Conservation (phyloP, 1,140 invertebrate species). For the Sweltsa coloradensis region DNA sequence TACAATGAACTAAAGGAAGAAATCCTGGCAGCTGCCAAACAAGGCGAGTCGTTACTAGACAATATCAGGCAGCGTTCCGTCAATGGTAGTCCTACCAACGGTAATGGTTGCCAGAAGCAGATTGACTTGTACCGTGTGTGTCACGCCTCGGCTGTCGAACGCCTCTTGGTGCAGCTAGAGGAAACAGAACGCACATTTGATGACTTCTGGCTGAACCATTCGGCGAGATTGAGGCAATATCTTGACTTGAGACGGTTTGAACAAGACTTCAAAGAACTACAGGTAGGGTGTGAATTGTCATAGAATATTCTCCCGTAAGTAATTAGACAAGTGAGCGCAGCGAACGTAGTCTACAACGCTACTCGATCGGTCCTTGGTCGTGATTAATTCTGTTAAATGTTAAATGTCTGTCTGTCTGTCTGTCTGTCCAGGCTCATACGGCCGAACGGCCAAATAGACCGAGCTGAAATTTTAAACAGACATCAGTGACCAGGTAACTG, state of each 20-base stretch:
- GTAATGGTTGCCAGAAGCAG: background rate
- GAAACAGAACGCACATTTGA: constrained; percentile 91
- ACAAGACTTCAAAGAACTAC: constrained; percentile 71
- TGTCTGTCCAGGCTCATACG: too few relatives aligned
- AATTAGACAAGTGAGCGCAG: too few relatives aligned
- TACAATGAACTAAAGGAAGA: constrained; percentile 64
- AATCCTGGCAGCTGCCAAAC: constrained; percentile 62
- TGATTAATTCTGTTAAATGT: too few relatives aligned
- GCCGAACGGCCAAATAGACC: too few relatives aligned
- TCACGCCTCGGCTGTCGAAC: constrained; percentile 81
- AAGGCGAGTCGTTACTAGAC: constrained; percentile 70
- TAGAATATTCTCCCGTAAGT: too few relatives aligned
- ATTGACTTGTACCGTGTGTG: constrained; percentile 1
- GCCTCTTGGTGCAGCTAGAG: constrained; percentile 86
- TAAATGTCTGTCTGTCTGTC: too few relatives aligned
- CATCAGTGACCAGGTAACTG: too few relatives aligned
- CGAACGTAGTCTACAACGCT: too few relatives aligned
- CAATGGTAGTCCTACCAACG: background rate
- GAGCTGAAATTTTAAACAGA: too few relatives aligned
- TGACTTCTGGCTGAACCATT: constrained; percentile 85
- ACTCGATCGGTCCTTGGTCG: too few relatives aligned
- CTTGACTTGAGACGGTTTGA: constrained; percentile 81
- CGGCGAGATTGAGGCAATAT: constrained; percentile 75
- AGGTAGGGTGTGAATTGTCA: too few relatives aligned
- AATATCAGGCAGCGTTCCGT: constrained; percentile 37